Evolutionary conservation across 2,113 vertebrate species (phyloP).

Genomic region (Hylia prasina): DNA sequence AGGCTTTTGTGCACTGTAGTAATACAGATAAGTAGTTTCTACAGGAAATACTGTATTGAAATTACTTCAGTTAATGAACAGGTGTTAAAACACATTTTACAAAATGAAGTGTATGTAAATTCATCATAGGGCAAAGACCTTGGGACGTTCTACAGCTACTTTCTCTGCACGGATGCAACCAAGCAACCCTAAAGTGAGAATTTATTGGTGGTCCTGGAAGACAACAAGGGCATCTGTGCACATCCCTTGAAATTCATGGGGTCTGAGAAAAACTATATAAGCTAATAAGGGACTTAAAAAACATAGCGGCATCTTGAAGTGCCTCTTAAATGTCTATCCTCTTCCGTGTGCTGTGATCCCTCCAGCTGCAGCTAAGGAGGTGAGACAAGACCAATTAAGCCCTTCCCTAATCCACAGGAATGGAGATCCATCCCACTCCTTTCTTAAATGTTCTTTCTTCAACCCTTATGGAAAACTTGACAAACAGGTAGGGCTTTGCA

Average conservation of each 20-base stretch:
- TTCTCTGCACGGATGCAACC: not conserved
- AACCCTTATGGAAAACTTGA: not conserved
- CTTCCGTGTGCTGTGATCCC: not conserved
- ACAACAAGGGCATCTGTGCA: not conserved
- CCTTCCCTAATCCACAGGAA: not conserved
- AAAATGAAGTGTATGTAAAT: slow-evolving; percentile 4
- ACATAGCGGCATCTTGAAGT: not conserved
- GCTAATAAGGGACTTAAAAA: not conserved
- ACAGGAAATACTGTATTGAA: not conserved
- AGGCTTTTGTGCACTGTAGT: not conserved
- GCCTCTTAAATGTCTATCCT: not conserved
- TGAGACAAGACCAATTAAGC: not conserved
- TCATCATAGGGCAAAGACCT: not conserved
- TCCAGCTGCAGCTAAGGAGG: not conserved
- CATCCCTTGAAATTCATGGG: not conserved
- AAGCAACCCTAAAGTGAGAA: not conserved
- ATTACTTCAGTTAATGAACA: not conserved
- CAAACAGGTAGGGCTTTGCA: not conserved
- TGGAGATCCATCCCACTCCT: not conserved
- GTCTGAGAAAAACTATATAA: not conserved
- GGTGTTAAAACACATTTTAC: not conserved
- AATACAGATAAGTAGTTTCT: not conserved
- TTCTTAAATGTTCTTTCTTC: not conserved
- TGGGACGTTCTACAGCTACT: not conserved
- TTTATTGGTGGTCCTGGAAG: not conserved